Base-by-base conservation (phyloP, 2,888 invertebrate species). In the Drosophila phalerata region DNA sequence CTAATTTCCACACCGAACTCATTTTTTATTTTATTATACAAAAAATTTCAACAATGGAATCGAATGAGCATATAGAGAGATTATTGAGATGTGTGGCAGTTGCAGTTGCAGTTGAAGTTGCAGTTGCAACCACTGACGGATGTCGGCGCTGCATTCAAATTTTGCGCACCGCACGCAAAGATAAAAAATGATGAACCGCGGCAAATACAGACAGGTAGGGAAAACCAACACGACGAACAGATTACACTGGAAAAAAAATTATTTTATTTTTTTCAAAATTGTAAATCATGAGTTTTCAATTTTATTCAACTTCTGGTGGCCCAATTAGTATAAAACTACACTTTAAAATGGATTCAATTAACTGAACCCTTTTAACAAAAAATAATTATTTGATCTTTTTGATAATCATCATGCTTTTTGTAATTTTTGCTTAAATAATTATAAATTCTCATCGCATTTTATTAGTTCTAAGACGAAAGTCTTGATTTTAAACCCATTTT, bases 1-100 rank as follows among this genome's bases (percentile, higher is more conserved):
- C 90, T 90, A 89, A 91, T 90, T 91, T 90, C 89, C 80, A 83
- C 77, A 80, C 77, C 70, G 77, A 75, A 74, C 74, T 75, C 49
- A 62, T 45, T 57, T 22, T 19, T 38, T 48, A 42, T 53, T 22
- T 22, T 52, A 25, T 15, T 28, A 28, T 22, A 34, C 10, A 13
- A 38, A n/a, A 45, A 38, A n/a, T 40, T 61, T 45, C 28, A 32
- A 25, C 53, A 15, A 52, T 48, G 48, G 58, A 68, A 60, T 43
- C 47, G 42, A 47, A 55, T 61, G 70, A 58, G 56, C 70, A 70
- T 82, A 88, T 77, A 82, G 73, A 85, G 81, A 81, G 88, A 85
- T 85, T 85, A 84, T 71, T 13, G 30, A 55, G 61, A 22, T 52
- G 32, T 30, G 49, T 76, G 64, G 60, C 65, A 49, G 76, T 73